phyloP scores from a whole-genome alignment of 2,113 vertebrate species.

The Nerophis ophidion region DNA sequence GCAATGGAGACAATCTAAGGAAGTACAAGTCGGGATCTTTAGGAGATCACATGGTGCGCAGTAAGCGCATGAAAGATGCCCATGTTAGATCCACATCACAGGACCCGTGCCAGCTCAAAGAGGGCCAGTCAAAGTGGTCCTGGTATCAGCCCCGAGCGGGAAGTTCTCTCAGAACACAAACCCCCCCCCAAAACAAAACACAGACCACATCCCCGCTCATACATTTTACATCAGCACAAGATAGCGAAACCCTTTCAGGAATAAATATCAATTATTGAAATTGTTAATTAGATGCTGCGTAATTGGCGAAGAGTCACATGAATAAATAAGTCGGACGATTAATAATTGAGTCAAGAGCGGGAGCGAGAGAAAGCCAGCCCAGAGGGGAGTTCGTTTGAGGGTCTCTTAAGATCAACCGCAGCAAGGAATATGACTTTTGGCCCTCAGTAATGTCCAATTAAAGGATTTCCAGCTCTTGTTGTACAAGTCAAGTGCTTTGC shows the following conservation, averaged over 20 bases:
- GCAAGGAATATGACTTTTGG: slow-evolving; percentile 71
- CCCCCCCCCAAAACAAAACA: slow-evolving; percentile 49
- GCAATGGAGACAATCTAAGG: slow-evolving; percentile 55
- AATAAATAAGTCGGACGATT: slow-evolving; percentile 72
- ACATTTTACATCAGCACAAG: slow-evolving; percentile 69
- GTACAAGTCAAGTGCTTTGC: slow-evolving; percentile 50
- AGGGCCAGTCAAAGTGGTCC: slow-evolving; percentile 71
- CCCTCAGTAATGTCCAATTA: slow-evolving; percentile 77
- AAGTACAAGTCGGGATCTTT: slow-evolving; percentile 64
- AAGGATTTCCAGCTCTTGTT: slow-evolving; percentile 60
- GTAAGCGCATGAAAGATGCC: slow-evolving; percentile 67
- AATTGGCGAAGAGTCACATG: slow-evolving; percentile 72
- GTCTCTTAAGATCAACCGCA: slow-evolving; percentile 71
- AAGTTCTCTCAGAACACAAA: slow-evolving; percentile 65
- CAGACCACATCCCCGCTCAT: slow-evolving; percentile 67
- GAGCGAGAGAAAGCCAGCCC: slow-evolving; percentile 40
- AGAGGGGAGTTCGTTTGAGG: slow-evolving; percentile 56
- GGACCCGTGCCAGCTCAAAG: slow-evolving; percentile 67
- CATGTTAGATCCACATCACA: slow-evolving; percentile 71
- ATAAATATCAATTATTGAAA: slow-evolving; percentile 82
- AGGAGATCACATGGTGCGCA: slow-evolving; percentile 69
- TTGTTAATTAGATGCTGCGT: slow-evolving; percentile 71
- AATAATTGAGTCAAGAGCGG: slow-evolving; percentile 69
- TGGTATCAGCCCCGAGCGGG: slow-evolving; percentile 69
- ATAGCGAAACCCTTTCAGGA: slow-evolving; percentile 68